Evolutionary conservation across 1,140 invertebrate species (phyloP).

Genomic region (Temnothorax curvispinosus): DNA sequence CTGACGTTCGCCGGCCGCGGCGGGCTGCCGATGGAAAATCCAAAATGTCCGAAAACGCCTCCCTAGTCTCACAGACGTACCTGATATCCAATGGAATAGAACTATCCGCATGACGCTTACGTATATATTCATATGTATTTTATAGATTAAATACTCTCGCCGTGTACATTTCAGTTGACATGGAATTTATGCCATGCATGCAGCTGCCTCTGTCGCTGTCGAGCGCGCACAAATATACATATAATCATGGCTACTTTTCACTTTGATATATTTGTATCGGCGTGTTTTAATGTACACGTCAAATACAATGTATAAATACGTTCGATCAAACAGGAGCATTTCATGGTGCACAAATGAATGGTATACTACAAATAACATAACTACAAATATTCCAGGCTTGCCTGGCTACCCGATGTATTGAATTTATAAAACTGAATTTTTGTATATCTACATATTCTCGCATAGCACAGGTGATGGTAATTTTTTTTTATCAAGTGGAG

Average conservation of each 20-base stretch:
- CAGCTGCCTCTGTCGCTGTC: slow-evolving; percentile 11
- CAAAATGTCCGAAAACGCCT: slow-evolving; percentile 39
- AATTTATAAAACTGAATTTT: slow-evolving; percentile 4
- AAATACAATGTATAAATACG: slow-evolving; percentile 34
- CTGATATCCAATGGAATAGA: slow-evolving; percentile 56
- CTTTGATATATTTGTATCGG: slow-evolving; percentile 43
- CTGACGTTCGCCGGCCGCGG: slow-evolving; percentile 22
- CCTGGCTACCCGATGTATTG: background rate
- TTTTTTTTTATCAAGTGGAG: background rate
- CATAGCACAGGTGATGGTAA: background rate
- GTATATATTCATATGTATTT: slow-evolving; percentile 36
- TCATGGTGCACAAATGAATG: background rate
- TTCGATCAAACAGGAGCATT: slow-evolving; percentile 28
- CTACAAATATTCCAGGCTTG: background rate
- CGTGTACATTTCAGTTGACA: slow-evolving; percentile 15
- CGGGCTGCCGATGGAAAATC: slow-evolving; percentile 55
- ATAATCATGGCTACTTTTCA: slow-evolving; percentile 38
- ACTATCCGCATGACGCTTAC: slow-evolving; percentile 62
- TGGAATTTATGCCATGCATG: slow-evolving; percentile 34
- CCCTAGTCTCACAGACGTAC: background rate
- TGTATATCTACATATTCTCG: background rate
- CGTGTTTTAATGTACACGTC: slow-evolving; percentile 43
- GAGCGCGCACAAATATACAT: background rate
- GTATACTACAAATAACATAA: slow-evolving; percentile 28
- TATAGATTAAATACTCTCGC: slow-evolving; percentile 39